Evolutionary conservation across 1,140 invertebrate genomes (phyloP).

Genomic region (Ceratina australensis): DNA sequence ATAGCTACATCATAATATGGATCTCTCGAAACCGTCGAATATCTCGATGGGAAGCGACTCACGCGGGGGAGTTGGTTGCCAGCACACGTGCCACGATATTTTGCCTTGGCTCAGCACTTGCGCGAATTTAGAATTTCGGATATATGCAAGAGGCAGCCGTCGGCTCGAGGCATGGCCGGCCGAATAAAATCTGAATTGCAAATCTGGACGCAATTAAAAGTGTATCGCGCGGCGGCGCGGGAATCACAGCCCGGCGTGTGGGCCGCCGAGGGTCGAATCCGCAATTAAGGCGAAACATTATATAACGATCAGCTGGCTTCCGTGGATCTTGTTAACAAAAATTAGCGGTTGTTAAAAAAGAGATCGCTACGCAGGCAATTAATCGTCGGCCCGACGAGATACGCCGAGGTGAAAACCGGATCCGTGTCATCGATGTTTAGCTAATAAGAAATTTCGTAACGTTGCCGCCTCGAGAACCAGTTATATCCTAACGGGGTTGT

Average conservation of each 20-base stretch:
- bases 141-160: conserved; percentile 50
- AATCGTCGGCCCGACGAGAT: conserved; percentile 1
- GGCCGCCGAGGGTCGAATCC: conserved; percentile 60
- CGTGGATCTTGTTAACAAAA: conserved; percentile 39
- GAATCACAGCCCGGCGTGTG: conserved; percentile 38
- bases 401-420: background rate
- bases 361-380: conserved; percentile 54
- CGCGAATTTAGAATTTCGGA: conserved; percentile 56
- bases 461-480: background rate
- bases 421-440: background rate
- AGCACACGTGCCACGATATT: conserved; percentile 32
- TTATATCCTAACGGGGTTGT: background rate
- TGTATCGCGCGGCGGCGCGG: conserved; percentile 63
- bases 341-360: conserved; percentile 54
- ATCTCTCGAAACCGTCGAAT: too few species aligned
- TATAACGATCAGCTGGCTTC: conserved; percentile 62
- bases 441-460: conserved; percentile 21
- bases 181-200: conserved; percentile 69
- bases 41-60: too few species aligned
- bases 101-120: conserved; percentile 43
- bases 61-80: too few species aligned
- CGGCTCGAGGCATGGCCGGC: conserved; percentile 35
- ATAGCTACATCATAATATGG: background rate
- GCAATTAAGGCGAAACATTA: conserved; percentile 73
- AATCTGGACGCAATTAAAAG: conserved; percentile 73